Evolutionary conservation across 1,140 invertebrate species (phyloP).

Genomic region (Bombus turneri): DNA sequence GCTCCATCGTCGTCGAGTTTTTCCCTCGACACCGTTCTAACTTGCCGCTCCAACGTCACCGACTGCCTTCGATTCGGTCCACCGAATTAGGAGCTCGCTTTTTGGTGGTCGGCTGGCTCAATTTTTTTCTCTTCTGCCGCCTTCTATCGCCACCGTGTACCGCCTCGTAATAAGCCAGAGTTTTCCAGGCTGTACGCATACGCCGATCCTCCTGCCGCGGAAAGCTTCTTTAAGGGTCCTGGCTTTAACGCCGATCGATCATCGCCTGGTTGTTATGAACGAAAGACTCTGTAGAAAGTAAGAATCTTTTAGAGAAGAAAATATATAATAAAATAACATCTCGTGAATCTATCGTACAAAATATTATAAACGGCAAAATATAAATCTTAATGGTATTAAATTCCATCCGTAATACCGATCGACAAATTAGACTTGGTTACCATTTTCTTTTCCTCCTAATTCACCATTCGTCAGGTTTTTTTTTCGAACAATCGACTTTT

Average conservation of each 20-base stretch:
- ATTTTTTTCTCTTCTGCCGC: slow-evolving; percentile 26
- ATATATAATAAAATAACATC: too few species aligned
- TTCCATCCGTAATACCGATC: background rate
- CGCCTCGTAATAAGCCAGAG: slow-evolving; percentile 54
- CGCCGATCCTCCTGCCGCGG: background rate
- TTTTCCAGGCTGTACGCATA: slow-evolving; percentile 38
- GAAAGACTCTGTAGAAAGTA: background rate
- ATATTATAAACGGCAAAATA: background rate
- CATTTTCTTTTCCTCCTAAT: background rate
- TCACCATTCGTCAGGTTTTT: background rate
- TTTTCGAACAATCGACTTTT: background rate
- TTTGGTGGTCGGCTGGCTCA: slow-evolving; percentile 64
- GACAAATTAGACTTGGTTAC: background rate
- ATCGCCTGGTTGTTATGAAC: background rate
- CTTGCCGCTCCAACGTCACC: slow-evolving; percentile 36
- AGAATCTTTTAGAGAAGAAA: background rate
- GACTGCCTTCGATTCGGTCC: slow-evolving; percentile 51
- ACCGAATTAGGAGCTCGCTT: slow-evolving; percentile 66
- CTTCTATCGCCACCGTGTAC: slow-evolving; percentile 46
- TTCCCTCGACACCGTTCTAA: slow-evolving; percentile 62
- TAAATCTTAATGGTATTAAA: background rate
- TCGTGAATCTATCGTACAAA: too few species aligned
- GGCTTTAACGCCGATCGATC: background rate
- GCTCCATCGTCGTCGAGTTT: slow-evolving; percentile 60
- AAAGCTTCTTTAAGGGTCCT: slow-evolving; percentile 4